Evolutionary conservation across 2,113 vertebrate species (phyloP), one percentile per base, ranked within the genome.

Genomic region (Nanorana parkeri): DNA sequence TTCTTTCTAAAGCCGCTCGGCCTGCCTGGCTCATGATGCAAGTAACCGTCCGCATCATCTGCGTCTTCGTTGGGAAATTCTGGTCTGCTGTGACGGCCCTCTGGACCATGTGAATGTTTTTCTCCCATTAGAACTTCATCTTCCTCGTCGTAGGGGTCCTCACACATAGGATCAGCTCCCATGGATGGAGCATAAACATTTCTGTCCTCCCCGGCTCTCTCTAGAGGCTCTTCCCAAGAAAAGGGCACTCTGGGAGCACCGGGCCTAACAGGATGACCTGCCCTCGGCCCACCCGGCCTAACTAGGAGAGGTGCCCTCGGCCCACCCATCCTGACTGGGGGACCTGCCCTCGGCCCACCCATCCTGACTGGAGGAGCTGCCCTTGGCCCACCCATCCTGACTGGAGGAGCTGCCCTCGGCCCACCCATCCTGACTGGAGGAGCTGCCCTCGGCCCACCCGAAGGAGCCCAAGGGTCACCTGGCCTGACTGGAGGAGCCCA

Each of bases 11-110:
- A 28, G 5, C 16, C 61, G 16, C 51, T 88, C 26, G 87, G 72
- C 36, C 91, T 88, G 76, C 83, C 77, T 0, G 78, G 83, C 3
- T 80, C 15, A 65, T 91, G 28, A 89, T 91, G 73, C 92, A 92
- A 0, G 86, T 85, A 69, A 88, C 93, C 5, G 86, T 89, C 20
- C 75, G 84, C 29, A 88, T 54, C 77, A 84, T 72, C 71, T 81
- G 85, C 0, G 85, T 91, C 41, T 89, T 87, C 67, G 91, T 90
- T 1, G 86, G 84, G 76, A 55, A 29, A 23, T 17, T 21, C 32
- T 23, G 21, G 69, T 17, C 32, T 54, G 4, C 29, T 55, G 4
- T 47, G 52, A 28, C n/a, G 17, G 51, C 16, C 28, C 20, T 81
- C 69, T 29, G 51, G 20, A 2, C 10, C 17, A 17, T 24, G 15